Evolutionary conservation across 2,113 vertebrate species (phyloP).

Genomic region (Proterorhinus semilunaris): DNA sequence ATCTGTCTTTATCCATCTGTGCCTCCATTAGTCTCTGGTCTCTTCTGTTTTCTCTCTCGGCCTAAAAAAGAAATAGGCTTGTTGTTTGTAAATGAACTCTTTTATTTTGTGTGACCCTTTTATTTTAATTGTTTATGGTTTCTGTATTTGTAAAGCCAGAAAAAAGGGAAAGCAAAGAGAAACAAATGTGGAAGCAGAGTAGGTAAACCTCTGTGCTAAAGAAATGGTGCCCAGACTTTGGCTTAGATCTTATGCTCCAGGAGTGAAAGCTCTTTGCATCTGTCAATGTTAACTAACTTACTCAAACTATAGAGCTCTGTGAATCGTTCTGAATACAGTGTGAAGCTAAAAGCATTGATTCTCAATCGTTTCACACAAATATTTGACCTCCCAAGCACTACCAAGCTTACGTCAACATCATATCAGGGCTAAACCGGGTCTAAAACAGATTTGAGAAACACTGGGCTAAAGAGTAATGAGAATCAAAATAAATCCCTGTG

Average conservation of each 20-base stretch:
- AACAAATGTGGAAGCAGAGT: not conserved
- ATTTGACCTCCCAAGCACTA: no score
- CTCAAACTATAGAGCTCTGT: no score
- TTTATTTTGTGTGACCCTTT: not conserved
- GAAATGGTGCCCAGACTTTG: not conserved
- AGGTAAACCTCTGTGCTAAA: not conserved
- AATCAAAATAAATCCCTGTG: no score
- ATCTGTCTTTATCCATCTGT: conserved; percentile 52
- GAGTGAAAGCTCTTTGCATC: no score
- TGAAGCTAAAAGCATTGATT: no score
- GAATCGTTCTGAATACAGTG: no score
- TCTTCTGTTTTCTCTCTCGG: conserved; percentile 4
- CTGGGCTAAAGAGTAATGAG: no score
- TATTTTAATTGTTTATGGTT: not conserved
- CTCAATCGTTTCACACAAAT: no score
- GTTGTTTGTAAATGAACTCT: not conserved
- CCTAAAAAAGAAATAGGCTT: not conserved
- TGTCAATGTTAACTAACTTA: no score
- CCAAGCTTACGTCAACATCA: no score
- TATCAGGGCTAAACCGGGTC: no score
- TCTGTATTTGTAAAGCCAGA: conserved; percentile 20
- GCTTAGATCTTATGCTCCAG: not conserved
- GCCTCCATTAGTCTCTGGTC: conserved; percentile 41
- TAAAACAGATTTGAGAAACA: no score
- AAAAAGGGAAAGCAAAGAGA: not conserved